A percentile compares a stretch with the other conserved stretches of the same genome.
phyloP scores from a whole-genome alignment of 2,888 invertebrate species.

The Pogonocherus hispidulus region DNA sequence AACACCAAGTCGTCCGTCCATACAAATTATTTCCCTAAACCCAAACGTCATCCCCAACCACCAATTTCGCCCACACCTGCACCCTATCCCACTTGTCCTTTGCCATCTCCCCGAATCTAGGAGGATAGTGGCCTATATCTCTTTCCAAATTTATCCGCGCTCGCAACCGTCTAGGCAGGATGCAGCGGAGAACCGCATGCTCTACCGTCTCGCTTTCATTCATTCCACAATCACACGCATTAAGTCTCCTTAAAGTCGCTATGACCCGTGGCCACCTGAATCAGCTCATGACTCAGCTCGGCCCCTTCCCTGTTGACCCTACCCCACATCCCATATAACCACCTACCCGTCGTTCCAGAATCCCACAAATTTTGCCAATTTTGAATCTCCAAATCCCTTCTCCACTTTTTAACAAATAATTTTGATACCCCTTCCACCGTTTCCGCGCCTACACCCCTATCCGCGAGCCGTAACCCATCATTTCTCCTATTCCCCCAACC shows the following conservation, averaged over 20 bases:
- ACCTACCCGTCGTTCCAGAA: background rate
- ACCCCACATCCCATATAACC: background rate
- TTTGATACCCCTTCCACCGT: too few species aligned
- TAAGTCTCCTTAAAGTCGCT: conserved; percentile 12
- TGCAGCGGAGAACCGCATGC: background rate
- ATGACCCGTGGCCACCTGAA: conserved; percentile 13
- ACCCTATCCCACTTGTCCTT: background rate
- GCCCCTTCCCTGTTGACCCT: background rate
- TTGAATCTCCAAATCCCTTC: background rate
- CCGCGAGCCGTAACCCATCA: too few species aligned
- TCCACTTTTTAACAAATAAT: conserved; percentile 6
- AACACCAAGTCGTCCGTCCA: too few species aligned
- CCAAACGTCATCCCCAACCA: background rate
- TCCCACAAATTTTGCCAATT: background rate
- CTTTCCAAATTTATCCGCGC: background rate
- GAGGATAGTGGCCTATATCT: background rate
- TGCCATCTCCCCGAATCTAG: background rate
- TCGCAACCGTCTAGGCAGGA: background rate
- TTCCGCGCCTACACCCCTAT: too few species aligned
- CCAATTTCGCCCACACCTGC: background rate
- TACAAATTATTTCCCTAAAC: too few species aligned
- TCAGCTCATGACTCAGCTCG: background rate
- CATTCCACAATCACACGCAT: background rate
- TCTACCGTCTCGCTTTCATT: background rate
- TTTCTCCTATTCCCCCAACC: background rate